Evolutionary conservation across 2,888 invertebrate species (phyloP).

Genomic region (Heliconius ethilla): DNA sequence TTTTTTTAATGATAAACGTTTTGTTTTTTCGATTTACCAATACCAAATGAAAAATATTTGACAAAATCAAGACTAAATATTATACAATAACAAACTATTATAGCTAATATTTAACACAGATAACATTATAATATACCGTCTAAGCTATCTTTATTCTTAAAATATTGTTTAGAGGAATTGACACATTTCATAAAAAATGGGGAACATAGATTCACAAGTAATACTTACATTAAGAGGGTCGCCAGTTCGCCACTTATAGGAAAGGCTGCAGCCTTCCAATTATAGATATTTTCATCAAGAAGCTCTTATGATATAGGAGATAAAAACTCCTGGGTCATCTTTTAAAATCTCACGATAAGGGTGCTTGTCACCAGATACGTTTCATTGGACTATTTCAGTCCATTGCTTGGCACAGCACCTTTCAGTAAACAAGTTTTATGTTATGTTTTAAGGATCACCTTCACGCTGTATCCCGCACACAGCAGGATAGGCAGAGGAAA

Average conservation of each 20-base stretch:
- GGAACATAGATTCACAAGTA: constrained; percentile 47
- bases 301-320: constrained; percentile 52
- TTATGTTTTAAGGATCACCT: not conserved
- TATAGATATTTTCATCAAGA: constrained; percentile 69
- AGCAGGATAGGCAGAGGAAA: too few relatives aligned
- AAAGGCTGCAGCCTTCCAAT: constrained; percentile 73
- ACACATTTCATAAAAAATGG: constrained; percentile 19
- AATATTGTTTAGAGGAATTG: not conserved
- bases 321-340: constrained; percentile 48
- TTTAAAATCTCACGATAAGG: constrained; percentile 37
- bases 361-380: constrained; percentile 23
- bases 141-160: not conserved
- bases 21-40: not conserved
- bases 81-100: not conserved
- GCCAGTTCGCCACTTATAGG: constrained; percentile 67
- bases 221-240: constrained; percentile 67
- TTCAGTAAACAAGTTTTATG: not conserved
- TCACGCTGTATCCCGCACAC: too few relatives aligned
- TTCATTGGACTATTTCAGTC: constrained; percentile 5
- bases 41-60: not conserved
- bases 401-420: not conserved
- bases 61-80: not conserved
- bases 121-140: not conserved
- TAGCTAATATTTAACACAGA: not conserved
- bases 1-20: not conserved